These are phyloP conservation scores for Anhinga rufa DNA, from an alignment of 2,113 vertebrate species.

Conservation along the genomic window DNA sequence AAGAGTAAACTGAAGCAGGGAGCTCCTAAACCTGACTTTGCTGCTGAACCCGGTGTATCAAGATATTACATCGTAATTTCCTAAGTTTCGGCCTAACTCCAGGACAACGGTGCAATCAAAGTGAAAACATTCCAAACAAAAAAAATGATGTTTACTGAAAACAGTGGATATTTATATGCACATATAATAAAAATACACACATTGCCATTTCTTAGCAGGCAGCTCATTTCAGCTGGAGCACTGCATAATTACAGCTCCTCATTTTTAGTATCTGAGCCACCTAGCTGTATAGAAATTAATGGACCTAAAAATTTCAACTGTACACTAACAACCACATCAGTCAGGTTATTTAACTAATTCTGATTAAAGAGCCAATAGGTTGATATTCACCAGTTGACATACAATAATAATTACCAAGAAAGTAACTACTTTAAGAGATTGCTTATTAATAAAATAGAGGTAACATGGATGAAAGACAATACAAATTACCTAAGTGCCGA, in stretches of 20 bases:
- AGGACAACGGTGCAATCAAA: not conserved
- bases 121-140: not conserved
- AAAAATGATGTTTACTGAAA: not conserved
- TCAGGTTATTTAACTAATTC: not conserved
- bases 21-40: not conserved
- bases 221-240: not conserved
- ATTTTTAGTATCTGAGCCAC: not conserved
- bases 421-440: not conserved
- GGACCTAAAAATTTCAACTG: not conserved
- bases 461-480: not conserved
- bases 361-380: not conserved
- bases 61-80: not conserved
- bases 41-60: not conserved
- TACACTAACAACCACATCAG: not conserved
- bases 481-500: not conserved
- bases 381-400: not conserved
- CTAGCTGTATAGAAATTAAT: not conserved
- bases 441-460: not conserved
- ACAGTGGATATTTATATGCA: not conserved
- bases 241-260: not conserved
- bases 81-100: not conserved
- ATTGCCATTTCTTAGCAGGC: not conserved
- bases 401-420: not conserved
- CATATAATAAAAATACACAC: not conserved
- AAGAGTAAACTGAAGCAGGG: not conserved